Conservation (phyloP, 1,140 invertebrate species). For the Tigriopus japonicus region DNA sequence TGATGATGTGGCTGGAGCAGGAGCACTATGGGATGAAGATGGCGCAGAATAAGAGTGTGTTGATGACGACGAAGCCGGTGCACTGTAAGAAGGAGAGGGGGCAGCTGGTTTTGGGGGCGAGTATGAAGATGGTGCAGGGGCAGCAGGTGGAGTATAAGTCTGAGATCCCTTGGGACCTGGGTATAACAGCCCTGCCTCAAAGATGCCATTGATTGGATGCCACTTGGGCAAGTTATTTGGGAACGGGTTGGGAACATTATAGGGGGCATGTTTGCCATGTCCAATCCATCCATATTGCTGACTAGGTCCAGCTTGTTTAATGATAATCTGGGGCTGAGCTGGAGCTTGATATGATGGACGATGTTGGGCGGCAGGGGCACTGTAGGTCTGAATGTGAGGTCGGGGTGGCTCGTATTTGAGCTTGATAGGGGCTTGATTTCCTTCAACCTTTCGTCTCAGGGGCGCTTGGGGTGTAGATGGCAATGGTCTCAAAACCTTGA, state of each 20-base stretch:
- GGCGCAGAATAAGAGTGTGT: neutral
- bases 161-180: neutral
- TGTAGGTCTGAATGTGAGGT: too few relatives aligned
- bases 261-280: neutral
- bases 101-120: neutral
- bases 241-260: neutral
- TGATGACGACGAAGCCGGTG: neutral
- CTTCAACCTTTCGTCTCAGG: too few relatives aligned
- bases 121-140: neutral
- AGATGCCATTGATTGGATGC: neutral
- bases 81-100: neutral
- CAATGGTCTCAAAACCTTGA: too few relatives aligned
- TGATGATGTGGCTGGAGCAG: neutral
- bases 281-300: slow-evolving; percentile 1
- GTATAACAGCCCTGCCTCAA: neutral
- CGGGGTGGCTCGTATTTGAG: too few relatives aligned
- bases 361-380: too few relatives aligned
- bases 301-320: neutral
- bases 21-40: neutral
- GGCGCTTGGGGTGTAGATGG: too few relatives aligned
- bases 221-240: neutral
- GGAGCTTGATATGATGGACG: neutral
- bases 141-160: neutral
- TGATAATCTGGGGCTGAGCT: neutral
- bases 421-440: too few relatives aligned